Evolutionary conservation across 2,113 vertebrate genomes (phyloP), one percentile per base, ranked within the genome.

Genomic region (Amia ocellicauda): DNA sequence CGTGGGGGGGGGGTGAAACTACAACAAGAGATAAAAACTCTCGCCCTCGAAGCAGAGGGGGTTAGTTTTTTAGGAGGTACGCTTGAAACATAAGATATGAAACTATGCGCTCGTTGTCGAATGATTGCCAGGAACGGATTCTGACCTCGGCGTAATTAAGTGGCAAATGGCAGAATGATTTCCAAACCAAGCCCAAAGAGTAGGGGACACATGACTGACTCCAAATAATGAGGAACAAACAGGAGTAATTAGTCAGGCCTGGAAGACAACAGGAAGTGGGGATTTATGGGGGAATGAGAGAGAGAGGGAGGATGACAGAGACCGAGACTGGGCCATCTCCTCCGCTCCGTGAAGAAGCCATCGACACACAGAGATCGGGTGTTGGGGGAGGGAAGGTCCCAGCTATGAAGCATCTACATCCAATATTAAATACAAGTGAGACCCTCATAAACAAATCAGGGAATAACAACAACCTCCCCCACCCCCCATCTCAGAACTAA

Each of bases 171-270:
- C 83, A 75, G 84, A 88, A 86, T 84, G 83, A 88, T 87, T 88
- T 83, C 82, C 83, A 70, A 77, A 80, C 79, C 84, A 78, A 62
- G 75, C 82, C 84, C 79, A 81, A 78, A 57, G 80, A 86, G 81
- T 86, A 83, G 86, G 82, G 78, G 87, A 85, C 87, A 87, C 85
- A 88, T 86, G 85, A 89, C 80, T 83, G 85, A 64, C 76, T 84
- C 76, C 80, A 86, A 83, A 90, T 83, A 80, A 87, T 84, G 81
- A 85, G 80, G 78, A 81, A 90, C 87, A 89, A 89, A 89, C 85
- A 85, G 79, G 84, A 83, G 80, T 85, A 88, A 90, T 91, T 90
- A 90, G 83, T 88, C 84, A 88, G 83, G 80, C 83, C 74, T 80
- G 82, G 85, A 83, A 82, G 79, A 86, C 83, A 85, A 85, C 80